A percentile compares a stretch with the other conserved stretches of the same genome.
Conservation (phyloP, 1,140 invertebrate species). For the Ostrea edulis region DNA sequence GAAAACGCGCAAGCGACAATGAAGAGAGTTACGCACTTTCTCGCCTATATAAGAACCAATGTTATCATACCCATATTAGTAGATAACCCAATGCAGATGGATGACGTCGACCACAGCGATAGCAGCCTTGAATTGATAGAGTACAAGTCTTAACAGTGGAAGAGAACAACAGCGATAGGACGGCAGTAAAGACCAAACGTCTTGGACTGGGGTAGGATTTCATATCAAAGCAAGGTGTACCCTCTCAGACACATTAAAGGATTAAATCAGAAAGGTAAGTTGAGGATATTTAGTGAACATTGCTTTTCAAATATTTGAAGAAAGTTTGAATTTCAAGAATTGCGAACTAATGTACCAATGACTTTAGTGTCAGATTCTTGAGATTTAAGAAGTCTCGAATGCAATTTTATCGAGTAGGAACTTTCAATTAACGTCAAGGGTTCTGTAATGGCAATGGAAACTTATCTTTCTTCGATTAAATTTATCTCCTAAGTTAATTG, state of each 20-base stretch:
- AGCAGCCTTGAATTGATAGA: background rate
- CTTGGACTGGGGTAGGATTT: background rate
- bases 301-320: background rate
- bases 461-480: background rate
- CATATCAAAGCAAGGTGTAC: background rate
- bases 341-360: background rate
- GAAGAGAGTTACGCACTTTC: conserved; percentile 4
- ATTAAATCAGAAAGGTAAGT: conserved; percentile 1
- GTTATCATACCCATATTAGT: conserved; percentile 23
- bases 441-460: background rate
- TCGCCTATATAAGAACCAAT: conserved; percentile 2
- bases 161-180: background rate
- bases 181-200: background rate
- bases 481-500: background rate
- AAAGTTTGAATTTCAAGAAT: background rate
- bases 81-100: background rate
- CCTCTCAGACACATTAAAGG: background rate
- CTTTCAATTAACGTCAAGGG: conserved; percentile 2
- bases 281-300: background rate
- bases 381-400: background rate
- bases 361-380: background rate
- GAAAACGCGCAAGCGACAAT: background rate
- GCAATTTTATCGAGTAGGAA: background rate
- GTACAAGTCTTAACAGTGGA: background rate
- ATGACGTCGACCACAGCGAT: background rate